phyloP scores from a whole-genome alignment of 2,113 vertebrate genomes.

The Athene cunicularia region DNA sequence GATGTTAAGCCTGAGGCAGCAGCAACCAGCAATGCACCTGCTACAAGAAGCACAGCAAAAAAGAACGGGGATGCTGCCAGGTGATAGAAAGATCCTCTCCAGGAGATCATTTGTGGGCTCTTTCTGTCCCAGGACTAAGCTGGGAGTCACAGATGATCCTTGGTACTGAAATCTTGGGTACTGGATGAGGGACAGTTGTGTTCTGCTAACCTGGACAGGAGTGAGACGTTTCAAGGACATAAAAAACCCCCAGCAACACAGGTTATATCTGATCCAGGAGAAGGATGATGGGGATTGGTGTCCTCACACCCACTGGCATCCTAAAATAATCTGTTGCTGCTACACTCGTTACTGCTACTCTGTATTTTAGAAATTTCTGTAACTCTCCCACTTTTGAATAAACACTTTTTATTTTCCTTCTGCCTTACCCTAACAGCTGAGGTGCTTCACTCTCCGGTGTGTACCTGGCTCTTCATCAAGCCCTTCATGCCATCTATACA shows the following conservation, averaged over 20 bases:
- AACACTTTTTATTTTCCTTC: not conserved
- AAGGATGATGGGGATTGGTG: not conserved
- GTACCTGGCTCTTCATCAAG: not conserved
- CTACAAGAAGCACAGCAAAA: not conserved
- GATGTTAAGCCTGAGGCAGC: not conserved
- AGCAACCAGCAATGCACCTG: not conserved
- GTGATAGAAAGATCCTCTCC: not conserved
- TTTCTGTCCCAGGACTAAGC: not conserved
- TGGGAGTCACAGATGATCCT: not conserved
- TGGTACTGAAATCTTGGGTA: not conserved
- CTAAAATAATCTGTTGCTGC: slow-evolving; percentile 27
- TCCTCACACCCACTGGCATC: slow-evolving; percentile 24
- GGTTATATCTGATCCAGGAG: not conserved
- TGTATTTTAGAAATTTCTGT: not conserved
- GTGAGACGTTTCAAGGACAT: not conserved
- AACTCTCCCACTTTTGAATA: not conserved
- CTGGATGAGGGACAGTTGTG: not conserved
- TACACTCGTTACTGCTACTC: not conserved
- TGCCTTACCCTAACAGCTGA: not conserved
- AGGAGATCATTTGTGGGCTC: not conserved
- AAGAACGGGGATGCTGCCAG: not conserved
- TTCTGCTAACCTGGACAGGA: not conserved
- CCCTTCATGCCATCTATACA: not conserved
- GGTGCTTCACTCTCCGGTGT: not conserved
- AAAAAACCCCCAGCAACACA: not conserved